These are phyloP conservation scores for Drosophila eugracilis DNA, from an alignment of 1,140 invertebrate genomes.

Conservation along the genomic window DNA sequence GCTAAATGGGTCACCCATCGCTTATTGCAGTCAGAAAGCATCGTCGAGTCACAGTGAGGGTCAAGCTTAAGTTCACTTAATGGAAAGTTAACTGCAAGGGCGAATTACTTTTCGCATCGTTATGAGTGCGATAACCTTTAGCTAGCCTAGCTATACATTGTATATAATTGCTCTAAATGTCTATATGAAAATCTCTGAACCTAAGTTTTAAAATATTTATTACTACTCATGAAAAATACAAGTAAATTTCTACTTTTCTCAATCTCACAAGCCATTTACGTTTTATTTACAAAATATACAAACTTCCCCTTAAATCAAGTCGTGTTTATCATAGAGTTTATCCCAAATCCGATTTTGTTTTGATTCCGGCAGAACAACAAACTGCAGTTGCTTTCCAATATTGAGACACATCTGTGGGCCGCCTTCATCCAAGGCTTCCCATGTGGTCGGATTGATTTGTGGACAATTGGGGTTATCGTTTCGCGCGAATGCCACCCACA, in stretches of 20 bases:
- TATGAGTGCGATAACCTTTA: neutral
- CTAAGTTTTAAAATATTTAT: no score
- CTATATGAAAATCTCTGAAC: no score
- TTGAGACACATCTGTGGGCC: conserved; percentile 74
- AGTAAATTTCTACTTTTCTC: neutral
- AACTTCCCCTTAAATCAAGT: conserved; percentile 20
- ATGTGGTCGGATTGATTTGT: conserved; percentile 28
- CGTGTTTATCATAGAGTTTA: conserved; percentile 61
- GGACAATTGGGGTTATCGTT: conserved; percentile 70
- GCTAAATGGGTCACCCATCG: no score
- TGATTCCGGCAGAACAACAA: conserved; percentile 77
- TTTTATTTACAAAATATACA: neutral
- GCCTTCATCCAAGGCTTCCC: conserved; percentile 48
- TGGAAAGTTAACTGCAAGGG: conserved; percentile 6
- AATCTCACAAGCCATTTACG: neutral
- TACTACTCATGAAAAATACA: no score
- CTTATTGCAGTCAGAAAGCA: neutral
- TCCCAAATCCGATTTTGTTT: conserved; percentile 84
- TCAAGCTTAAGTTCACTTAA: conserved; percentile 7
- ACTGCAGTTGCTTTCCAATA: conserved; percentile 72
- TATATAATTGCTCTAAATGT: no score
- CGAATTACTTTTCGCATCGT: neutral
- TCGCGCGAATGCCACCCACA: conserved; percentile 84
- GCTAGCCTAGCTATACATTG: neutral
- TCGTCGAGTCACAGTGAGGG: neutral